phyloP scores from a whole-genome alignment of 2,113 vertebrate species.

The Caloenas nicobarica region DNA sequence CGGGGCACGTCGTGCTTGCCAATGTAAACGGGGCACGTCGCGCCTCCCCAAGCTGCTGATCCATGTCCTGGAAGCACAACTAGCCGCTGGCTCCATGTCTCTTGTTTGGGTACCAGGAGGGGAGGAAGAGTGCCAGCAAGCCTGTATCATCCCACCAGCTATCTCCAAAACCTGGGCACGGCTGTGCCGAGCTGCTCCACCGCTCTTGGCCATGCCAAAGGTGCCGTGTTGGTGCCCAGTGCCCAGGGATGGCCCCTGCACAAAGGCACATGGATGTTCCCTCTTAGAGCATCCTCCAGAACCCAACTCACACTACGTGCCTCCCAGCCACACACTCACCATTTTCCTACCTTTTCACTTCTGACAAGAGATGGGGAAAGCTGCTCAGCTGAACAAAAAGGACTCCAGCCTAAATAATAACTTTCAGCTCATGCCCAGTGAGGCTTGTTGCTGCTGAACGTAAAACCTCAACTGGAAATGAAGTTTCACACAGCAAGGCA shows the following conservation, averaged over 20 bases:
- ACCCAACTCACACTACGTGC: not conserved
- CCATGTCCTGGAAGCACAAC: rapidly evolving
- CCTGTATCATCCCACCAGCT: rapidly evolving
- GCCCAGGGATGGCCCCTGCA: not conserved
- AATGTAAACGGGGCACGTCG: not conserved
- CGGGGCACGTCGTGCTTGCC: no score
- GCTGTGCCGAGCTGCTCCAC: not conserved
- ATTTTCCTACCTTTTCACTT: not conserved
- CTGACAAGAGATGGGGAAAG: not conserved
- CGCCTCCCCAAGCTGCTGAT: rapidly evolving
- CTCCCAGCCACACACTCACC: not conserved
- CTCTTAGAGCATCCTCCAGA: not conserved
- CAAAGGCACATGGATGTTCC: not conserved
- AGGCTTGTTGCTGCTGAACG: not conserved
- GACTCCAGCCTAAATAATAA: not conserved
- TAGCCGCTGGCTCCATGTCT: not conserved
- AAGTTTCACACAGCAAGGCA: not conserved
- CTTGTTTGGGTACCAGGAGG: not conserved
- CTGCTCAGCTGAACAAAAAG: not conserved
- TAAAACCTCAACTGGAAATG: not conserved
- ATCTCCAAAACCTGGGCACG: not conserved
- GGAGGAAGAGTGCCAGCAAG: not conserved
- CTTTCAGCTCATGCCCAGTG: not conserved
- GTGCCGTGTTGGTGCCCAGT: rapidly evolving
- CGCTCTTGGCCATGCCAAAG: not conserved